Conservation (phyloP, 2,888 invertebrate genomes). For the Quadroppia sp. region DNA sequence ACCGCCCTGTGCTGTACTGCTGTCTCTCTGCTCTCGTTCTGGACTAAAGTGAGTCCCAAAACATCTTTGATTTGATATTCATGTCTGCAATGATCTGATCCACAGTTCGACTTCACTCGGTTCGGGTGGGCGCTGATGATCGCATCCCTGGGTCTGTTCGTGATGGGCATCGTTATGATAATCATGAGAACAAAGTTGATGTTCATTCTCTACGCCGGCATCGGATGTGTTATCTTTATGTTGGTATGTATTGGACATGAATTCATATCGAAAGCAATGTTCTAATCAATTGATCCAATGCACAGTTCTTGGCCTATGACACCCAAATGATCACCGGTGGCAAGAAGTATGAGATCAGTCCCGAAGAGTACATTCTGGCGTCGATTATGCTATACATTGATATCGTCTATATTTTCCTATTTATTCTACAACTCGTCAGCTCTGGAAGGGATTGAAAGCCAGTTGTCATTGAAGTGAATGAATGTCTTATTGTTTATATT, state of each 20-base stretch:
- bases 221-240: constrained; percentile 24
- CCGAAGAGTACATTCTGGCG: constrained; percentile 38
- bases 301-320: constrained; percentile 27
- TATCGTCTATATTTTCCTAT: constrained; percentile 33
- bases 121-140: neutral
- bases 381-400: constrained; percentile 32
- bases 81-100: neutral
- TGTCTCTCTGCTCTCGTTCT: constrained; percentile 18
- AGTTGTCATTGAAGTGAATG: no score
- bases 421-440: constrained; percentile 31
- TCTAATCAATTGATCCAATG: neutral
- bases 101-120: constrained; percentile 34
- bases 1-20: constrained; percentile 25
- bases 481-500: no score
- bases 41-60: constrained; percentile 17
- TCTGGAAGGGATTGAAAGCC: constrained; percentile 23
- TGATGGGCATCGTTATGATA: constrained; percentile 20
- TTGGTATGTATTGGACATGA: neutral
- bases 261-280: no score
- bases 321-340: constrained; percentile 37
- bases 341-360: constrained; percentile 31
- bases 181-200: neutral
- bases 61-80: neutral
- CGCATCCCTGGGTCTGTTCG: neutral
- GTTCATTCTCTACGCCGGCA: constrained; percentile 11